phyloP scores from a whole-genome alignment of 2,888 invertebrate genomes.

The Pediacus dermestoides region DNA sequence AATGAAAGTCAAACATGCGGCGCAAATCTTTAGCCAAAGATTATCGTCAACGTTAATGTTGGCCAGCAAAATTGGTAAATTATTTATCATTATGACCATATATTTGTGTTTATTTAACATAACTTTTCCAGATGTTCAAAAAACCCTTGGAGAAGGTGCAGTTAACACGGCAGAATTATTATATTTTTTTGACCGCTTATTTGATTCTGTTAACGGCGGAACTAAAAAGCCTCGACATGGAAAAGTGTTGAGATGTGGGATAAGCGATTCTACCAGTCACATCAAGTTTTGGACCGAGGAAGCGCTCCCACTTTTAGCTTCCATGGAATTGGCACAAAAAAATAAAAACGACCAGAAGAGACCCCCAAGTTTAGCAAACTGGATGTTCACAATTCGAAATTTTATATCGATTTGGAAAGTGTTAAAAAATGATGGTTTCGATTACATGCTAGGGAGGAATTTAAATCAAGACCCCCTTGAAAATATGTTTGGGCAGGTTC shows the following conservation, averaged over 20 bases:
- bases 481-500: slow-evolving; percentile 9
- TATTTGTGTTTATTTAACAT: slow-evolving; percentile 2
- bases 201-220: slow-evolving; percentile 14
- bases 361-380: slow-evolving; percentile 12
- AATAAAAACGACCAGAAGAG: slow-evolving; percentile 1
- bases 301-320: slow-evolving; percentile 7
- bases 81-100: slow-evolving; percentile 5
- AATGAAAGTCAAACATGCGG: slow-evolving; percentile 14
- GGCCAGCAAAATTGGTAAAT: slow-evolving; percentile 14
- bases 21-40: slow-evolving; percentile 17
- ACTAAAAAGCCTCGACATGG: slow-evolving; percentile 1
- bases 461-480: slow-evolving; percentile 14
- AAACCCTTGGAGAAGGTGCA: slow-evolving; percentile 1
- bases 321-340: slow-evolving; percentile 10
- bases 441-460: slow-evolving; percentile 6
- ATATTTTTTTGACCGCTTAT: slow-evolving; percentile 14
- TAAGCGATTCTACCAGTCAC: slow-evolving; percentile 10
- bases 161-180: slow-evolving; percentile 12
- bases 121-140: too few species aligned
- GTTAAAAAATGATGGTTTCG: slow-evolving; percentile 9
- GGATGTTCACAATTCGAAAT: slow-evolving; percentile 9
- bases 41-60: slow-evolving; percentile 14
- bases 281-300: slow-evolving; percentile 13
- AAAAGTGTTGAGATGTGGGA: slow-evolving; percentile 9
- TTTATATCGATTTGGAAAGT: slow-evolving; percentile 9